phyloP scores from a whole-genome alignment of 2,888 invertebrate genomes.

The Clusia tigrina region DNA sequence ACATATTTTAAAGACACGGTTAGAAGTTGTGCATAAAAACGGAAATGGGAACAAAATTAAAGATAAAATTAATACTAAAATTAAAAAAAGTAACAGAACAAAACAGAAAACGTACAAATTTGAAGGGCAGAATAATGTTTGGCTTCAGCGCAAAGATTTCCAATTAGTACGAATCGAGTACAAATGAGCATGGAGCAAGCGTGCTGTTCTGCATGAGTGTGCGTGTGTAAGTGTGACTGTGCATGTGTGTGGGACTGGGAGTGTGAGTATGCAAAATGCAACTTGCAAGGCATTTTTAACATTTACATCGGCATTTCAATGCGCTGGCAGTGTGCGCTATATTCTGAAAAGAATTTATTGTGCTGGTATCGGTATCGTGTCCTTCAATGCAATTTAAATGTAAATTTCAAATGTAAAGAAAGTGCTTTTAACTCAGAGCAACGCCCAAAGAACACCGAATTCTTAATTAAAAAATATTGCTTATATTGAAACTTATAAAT shows the following conservation, averaged over 20 bases:
- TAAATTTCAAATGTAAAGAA: constrained; percentile 36
- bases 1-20: constrained; percentile 47
- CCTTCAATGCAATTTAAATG: constrained; percentile 15
- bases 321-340: not conserved
- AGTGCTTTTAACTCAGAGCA: too few relatives aligned
- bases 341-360: constrained; percentile 47
- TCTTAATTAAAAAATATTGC: too few relatives aligned
- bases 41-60: too few relatives aligned
- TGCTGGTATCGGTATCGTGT: too few relatives aligned
- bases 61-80: constrained; percentile 12
- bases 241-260: not conserved
- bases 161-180: constrained; percentile 46
- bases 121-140: constrained; percentile 3
- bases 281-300: constrained; percentile 53
- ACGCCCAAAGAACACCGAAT: too few relatives aligned
- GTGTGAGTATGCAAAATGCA: constrained; percentile 31
- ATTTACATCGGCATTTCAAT: constrained; percentile 43
- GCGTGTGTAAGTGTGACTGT: constrained; percentile 2
- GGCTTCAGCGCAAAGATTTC: constrained; percentile 31
- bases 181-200: constrained; percentile 41
- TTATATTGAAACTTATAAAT: too few relatives aligned
- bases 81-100: constrained; percentile 21
- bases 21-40: too few relatives aligned
- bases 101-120: constrained; percentile 26
- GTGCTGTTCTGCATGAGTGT: not conserved